Base-by-base conservation (phyloP, 2,797 vertebrate genomes). In the Xyrichtys novacula region DNA sequence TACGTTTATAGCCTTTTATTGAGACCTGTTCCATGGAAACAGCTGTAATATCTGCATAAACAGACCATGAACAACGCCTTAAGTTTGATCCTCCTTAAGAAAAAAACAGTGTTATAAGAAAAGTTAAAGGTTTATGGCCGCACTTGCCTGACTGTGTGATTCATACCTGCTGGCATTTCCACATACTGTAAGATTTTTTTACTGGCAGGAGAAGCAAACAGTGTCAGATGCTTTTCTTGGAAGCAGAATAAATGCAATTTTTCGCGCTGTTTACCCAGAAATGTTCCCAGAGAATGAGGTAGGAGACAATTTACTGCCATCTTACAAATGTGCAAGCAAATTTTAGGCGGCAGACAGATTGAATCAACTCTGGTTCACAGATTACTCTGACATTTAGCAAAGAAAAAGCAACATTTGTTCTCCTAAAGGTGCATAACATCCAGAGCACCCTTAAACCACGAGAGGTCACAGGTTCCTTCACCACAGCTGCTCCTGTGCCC, bases 381-480 rank as follows among this genome's bases (percentile, higher is more conserved):
- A 50, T 9, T 3, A 28, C 38, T 16, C 3, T 11, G 54, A 42
- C 25, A 36, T 47, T 39, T 49, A 4, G 10, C 20, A 22, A 56
- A 55, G 16, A 54, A 73, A n/a, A 25, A 34, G 4, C 10, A 3
- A 34, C 29, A 48, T n/a, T 39, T 20, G 42, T 31, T 6, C 16
- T 55, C 14, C 7, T 32, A 67, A 69, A 50, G 32, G 6, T 29
- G 20, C 15, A 22, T 32, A 34, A 50, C 25, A 59, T 40, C 11
- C 32, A 23, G 25, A 50, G 29, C 36, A 19, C 63, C 32, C n/a
- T 23, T 6, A 12, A 12, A 11, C 14, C 3, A 12, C 4, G 22
- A 60, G 23, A 44, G 58, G 56, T 66, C 74, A 74, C 54, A 63
- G 54, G 14, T 63, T 70, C 40, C 20, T 60, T 44, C 28, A n/a